Evolutionary conservation across 2,113 vertebrate species (phyloP).

Genomic region (Fulmarus glacialis): DNA sequence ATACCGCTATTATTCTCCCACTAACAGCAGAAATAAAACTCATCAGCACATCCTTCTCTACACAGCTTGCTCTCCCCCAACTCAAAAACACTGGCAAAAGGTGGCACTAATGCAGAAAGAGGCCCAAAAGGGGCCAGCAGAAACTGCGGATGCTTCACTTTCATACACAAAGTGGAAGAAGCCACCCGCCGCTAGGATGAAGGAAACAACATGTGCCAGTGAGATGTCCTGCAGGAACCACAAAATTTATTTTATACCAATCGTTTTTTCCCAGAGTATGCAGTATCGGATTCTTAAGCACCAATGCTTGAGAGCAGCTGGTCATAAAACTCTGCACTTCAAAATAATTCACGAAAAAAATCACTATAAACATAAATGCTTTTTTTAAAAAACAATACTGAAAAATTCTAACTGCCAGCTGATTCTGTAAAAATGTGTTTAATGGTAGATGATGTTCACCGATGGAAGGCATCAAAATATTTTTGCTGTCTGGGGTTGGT

Average conservation of each 20-base stretch:
- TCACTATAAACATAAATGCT: neutral
- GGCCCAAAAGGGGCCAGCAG: neutral
- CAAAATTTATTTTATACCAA: neutral
- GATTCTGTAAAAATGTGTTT: neutral
- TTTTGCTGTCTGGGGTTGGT: neutral
- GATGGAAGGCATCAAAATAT: neutral
- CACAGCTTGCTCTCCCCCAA: neutral
- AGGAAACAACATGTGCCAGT: neutral
- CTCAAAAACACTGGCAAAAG: neutral
- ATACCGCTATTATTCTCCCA: neutral
- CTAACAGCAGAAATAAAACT: neutral
- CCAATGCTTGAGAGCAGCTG: neutral
- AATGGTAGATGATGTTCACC: neutral
- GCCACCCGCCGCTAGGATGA: neutral
- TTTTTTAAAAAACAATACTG: neutral
- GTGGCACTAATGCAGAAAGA: neutral
- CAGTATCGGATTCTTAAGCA: neutral
- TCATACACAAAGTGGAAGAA: neutral
- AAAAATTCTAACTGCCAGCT: neutral
- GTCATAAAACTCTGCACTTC: neutral
- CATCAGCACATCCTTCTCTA: neutral
- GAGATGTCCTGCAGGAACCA: neutral
- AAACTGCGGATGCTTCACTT: neutral
- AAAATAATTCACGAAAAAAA: neutral
- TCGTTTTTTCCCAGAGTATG: neutral